Percentiles rank a stretch among this genome's conserved stretches.
Conservation (phyloP, 2,797 vertebrate species). For the Myripristis jacobus region DNA sequence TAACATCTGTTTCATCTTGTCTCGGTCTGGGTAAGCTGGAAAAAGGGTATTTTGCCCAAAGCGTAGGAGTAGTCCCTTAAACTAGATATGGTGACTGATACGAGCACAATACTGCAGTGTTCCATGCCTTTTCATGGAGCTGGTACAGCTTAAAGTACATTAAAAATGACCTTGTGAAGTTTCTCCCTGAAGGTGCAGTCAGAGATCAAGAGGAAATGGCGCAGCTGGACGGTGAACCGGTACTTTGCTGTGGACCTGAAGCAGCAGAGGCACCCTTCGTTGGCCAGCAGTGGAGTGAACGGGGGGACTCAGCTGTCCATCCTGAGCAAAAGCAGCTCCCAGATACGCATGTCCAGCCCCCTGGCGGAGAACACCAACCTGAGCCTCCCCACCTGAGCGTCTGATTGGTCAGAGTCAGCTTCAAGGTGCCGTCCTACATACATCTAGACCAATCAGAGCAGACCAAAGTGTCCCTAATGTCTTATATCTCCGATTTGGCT, state of each 20-base stretch:
- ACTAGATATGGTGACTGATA: neutral
- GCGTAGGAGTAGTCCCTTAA: no score
- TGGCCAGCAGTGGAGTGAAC: constrained; percentile 98
- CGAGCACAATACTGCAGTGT: neutral
- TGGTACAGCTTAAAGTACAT: constrained; percentile 83
- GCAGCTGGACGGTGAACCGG: constrained; percentile 99
- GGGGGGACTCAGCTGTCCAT: constrained; percentile 98
- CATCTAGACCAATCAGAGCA: constrained; percentile 67
- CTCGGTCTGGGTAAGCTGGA: no score
- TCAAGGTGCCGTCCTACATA: constrained; percentile 55
- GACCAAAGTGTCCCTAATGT: constrained; percentile 73
- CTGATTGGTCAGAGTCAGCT: constrained; percentile 56
- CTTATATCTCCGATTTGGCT: constrained; percentile 45
- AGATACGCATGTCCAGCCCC: constrained; percentile 98
- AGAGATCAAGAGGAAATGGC: constrained; percentile 99
- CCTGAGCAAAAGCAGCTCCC: constrained; percentile 99
- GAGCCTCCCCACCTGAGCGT: constrained; percentile 91
- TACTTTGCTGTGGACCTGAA: constrained; percentile 99
- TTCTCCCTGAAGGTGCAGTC: constrained; percentile 98
- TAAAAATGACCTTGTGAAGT: constrained; percentile 91
- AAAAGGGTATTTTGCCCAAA: no score
- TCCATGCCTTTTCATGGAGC: constrained; percentile 66
- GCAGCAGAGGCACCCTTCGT: constrained; percentile 93
- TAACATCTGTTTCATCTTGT: no score
- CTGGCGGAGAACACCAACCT: constrained; percentile 92